Evolutionary conservation across 2,888 invertebrate genomes (phyloP), one percentile per base, ranked within the genome.

Genomic region (Neoitamus cyanurus): DNA sequence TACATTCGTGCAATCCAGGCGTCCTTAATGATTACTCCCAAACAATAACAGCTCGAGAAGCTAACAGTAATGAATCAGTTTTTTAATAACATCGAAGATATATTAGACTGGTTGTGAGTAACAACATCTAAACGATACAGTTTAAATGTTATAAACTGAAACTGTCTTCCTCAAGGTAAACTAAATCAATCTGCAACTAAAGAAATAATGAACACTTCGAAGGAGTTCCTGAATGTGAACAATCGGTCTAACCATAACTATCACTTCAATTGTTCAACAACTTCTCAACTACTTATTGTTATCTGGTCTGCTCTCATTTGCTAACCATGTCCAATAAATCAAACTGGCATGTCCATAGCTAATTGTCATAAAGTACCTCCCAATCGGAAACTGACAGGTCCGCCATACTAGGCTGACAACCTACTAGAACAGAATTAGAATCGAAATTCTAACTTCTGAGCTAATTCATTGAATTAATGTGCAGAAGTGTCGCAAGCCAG

Each of bases 381-480:
- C 4, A 5, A 48, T 48, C 15, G 48, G 48, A 48, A 48, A 48
- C 3, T n/a, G 42, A 42, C 15, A 48, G 48, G 2, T 15, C 48
- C 20, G 15, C 48, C 20, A 48, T 48, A 48, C 20, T 48, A 13
- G 2, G 48, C 6, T 5, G n/a, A 34, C 73, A 20, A 7, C 77
- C 77, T 20, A 42, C 28, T 28, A 77, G 30, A 77, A 28, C 28
- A 46, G n/a, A 77, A 77, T 46, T 77, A 77, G 37, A 77, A 34
- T 36, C 1, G 15, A 73, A 36, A 37, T 15, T 42, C 20, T 77
- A 73, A 36, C 25, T 15, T 42, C 20, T 77, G n/a, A 25, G 25
- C 34, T 77, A 77, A 77, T 77, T 77, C 77, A 34, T 37, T 42
- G 42, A 42, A 2, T 77, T 77, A 15, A 25, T 37, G 7, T 36